Evolutionary conservation across 2,113 vertebrate species (phyloP).

Genomic region (Tetrax tetrax): DNA sequence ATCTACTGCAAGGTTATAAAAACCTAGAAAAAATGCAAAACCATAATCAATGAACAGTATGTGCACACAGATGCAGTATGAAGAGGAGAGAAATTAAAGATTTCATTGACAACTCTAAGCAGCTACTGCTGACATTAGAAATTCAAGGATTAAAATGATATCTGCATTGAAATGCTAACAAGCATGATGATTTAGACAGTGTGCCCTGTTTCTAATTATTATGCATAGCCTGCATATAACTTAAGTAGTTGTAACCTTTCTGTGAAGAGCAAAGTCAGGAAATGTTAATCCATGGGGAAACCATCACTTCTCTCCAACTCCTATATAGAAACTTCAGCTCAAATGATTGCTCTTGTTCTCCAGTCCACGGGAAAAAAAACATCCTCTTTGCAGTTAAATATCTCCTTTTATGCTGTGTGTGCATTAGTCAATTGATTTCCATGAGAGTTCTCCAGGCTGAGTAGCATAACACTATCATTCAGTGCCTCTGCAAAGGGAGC

Average conservation of each 20-base stretch:
- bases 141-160: constrained; percentile 64
- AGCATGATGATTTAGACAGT: constrained; percentile 51
- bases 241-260: constrained; percentile 76
- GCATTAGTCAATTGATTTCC: constrained; percentile 74
- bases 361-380: constrained; percentile 36
- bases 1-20: constrained; percentile 11
- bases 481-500: constrained; percentile 18
- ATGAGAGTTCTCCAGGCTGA: constrained; percentile 67
- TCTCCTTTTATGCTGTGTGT: constrained; percentile 51
- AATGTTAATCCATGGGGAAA: constrained; percentile 74
- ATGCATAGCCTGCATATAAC: constrained; percentile 62
- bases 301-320: constrained; percentile 21
- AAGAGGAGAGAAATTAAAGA: constrained; percentile 17
- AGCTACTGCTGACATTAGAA: constrained; percentile 68
- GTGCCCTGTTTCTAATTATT: constrained; percentile 65
- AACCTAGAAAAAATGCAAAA: not conserved
- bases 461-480: constrained; percentile 60
- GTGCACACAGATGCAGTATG: not conserved
- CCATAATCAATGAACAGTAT: constrained; percentile 10
- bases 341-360: constrained; percentile 66
- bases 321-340: constrained; percentile 22
- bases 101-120: constrained; percentile 50
- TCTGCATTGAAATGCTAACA: constrained; percentile 64
- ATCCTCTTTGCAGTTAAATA: constrained; percentile 32
- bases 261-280: constrained; percentile 75